phyloP scores from a whole-genome alignment of 2,888 invertebrate genomes.

The Hofmannophila pseudospretella region DNA sequence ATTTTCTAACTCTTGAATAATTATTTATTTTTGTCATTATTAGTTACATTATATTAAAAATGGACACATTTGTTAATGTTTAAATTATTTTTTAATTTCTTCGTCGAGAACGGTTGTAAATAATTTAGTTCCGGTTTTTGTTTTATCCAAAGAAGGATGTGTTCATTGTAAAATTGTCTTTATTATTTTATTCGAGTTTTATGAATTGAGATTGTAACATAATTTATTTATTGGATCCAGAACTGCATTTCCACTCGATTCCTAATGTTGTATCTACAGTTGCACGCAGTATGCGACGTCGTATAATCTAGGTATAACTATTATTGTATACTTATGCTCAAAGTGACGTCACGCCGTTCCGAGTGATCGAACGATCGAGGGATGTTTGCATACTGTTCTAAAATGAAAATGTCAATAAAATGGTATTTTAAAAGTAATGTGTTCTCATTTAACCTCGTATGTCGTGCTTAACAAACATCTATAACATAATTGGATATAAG shows the following conservation, averaged over 20 bases:
- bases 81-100: conserved; percentile 11
- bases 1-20: conserved; percentile 6
- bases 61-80: conserved; percentile 25
- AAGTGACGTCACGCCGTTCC: conserved; percentile 56
- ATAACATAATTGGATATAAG: background rate
- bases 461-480: background rate
- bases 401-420: conserved; percentile 76
- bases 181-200: conserved; percentile 40
- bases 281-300: conserved; percentile 7
- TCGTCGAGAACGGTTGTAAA: conserved; percentile 17
- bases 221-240: conserved; percentile 58
- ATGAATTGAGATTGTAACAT: conserved; percentile 57
- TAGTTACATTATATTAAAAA: conserved; percentile 12
- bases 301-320: conserved; percentile 24
- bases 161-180: conserved; percentile 56
- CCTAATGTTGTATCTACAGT: conserved; percentile 1
- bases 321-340: conserved; percentile 55
- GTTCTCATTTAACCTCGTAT: conserved; percentile 26
- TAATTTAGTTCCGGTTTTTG: conserved; percentile 44
- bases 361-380: conserved; percentile 59
- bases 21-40: conserved; percentile 3
- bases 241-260: conserved; percentile 61
- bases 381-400: conserved; percentile 73
- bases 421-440: conserved; percentile 66
- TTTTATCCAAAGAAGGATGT: conserved; percentile 71